Conservation (phyloP, 2,113 vertebrate genomes). For the Chitala chitala region DNA sequence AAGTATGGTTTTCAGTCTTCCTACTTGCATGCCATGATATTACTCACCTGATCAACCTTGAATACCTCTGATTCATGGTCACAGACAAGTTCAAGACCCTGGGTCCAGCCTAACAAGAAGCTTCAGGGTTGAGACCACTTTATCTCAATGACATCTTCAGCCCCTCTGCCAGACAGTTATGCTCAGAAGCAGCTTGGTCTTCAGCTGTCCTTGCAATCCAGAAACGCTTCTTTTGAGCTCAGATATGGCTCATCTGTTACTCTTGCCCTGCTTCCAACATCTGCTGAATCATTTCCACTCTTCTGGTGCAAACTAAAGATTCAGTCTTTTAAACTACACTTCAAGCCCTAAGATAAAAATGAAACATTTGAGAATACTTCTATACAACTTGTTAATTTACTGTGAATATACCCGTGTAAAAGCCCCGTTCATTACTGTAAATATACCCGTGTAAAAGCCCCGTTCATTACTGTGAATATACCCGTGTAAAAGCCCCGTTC, state of each 20-base stretch:
- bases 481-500: background rate
- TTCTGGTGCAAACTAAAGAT: background rate
- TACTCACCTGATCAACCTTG: background rate
- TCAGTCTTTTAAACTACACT: background rate
- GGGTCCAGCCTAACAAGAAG: background rate
- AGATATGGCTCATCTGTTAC: background rate
- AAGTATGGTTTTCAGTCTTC: background rate
- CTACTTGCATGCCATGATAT: background rate
- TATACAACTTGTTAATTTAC: background rate
- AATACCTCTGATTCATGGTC: background rate
- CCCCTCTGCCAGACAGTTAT: background rate
- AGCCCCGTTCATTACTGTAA: background rate
- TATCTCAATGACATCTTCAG: background rate
- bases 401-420: background rate
- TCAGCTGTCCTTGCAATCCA: background rate
- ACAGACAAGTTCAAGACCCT: background rate
- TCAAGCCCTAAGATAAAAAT: background rate
- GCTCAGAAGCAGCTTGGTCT: background rate
- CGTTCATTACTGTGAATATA: background rate
- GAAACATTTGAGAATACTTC: background rate
- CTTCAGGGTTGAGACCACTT: background rate
- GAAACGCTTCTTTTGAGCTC: background rate
- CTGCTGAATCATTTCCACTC: background rate
- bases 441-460: background rate
- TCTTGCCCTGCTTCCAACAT: background rate